Evolutionary conservation across 2,888 invertebrate species (phyloP).

Genomic region (Leptinotarsa rubiginosa): DNA sequence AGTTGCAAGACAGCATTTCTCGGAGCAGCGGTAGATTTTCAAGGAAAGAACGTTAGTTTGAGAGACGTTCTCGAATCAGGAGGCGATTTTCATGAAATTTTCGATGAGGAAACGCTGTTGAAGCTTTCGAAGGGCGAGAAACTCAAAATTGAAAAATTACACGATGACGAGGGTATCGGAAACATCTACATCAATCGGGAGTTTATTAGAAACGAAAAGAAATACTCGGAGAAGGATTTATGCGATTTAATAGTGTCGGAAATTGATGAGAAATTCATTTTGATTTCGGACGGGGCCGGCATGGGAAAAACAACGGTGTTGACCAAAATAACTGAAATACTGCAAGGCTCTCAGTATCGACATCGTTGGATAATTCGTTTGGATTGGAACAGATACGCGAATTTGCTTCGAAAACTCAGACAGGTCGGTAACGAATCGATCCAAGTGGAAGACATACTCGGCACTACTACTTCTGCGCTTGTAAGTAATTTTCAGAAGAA

Average conservation of each 20-base stretch:
- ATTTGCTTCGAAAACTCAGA: neutral
- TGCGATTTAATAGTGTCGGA: neutral
- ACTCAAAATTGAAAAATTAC: slow-evolving; percentile 9
- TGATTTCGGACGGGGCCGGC: slow-evolving; percentile 26
- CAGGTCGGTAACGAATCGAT: neutral
- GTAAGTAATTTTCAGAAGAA: slow-evolving; percentile 20
- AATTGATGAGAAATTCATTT: slow-evolving; percentile 15
- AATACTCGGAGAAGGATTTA: slow-evolving; percentile 6
- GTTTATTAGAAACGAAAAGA: neutral
- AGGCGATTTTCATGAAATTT: neutral
- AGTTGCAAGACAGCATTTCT: neutral
- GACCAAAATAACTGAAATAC: slow-evolving; percentile 9
- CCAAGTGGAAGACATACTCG: slow-evolving; percentile 18
- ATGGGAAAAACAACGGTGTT: slow-evolving; percentile 31
- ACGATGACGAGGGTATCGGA: neutral
- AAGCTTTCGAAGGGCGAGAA: slow-evolving; percentile 17
- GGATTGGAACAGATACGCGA: slow-evolving; percentile 12
- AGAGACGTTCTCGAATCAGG: slow-evolving; percentile 1
- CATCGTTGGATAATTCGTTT: slow-evolving; percentile 19
- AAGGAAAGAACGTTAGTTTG: slow-evolving; percentile 18
- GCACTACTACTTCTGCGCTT: neutral
- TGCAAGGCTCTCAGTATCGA: neutral
- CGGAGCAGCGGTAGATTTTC: slow-evolving; percentile 15
- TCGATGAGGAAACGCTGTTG: slow-evolving; percentile 19
- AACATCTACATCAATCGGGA: slow-evolving; percentile 23